Evolutionary conservation across 2,888 invertebrate species (phyloP), one percentile per base, ranked within the genome.

Genomic region (Cataglyphis albicans): DNA sequence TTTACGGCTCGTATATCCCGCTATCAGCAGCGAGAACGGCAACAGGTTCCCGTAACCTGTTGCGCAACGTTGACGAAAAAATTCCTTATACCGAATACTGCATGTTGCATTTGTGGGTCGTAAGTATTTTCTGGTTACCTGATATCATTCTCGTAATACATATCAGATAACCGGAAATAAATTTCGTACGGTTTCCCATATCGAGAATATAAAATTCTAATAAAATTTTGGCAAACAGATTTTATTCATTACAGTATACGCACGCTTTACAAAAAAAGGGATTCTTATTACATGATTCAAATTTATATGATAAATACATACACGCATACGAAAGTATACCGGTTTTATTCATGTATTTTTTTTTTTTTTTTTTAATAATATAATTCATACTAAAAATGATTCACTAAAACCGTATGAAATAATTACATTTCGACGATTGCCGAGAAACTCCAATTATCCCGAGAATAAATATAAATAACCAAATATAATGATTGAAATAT

Each of bases 41-140:
- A 78, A 78, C 59, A 59, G 70, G 70, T 70, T 78, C 70, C 68
- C 5, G 52, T 52, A 68, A 52, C 68, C 44, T 78, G 78, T 78
- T 78, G 70, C 70, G 70, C 44, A 78, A 70, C 18, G 70, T 25
- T 12, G 41, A 57, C 29, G 55, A 76, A 67, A 76, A 67, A 78
- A 70, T 78, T 67, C 12, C 41, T 68, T 29, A 18, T 55, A 57
- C 21, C 52, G 29, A 67, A 12, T 48, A 29, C 29, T 29, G 59
- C 59, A 41, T 32, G 25, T 35, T 78, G 21, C 21, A 44, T 68
- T 70, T 41, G 52, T 25, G 59, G 25, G 55, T 59, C 44, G 29
- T 59, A 70, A 78, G 32, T 32, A 29, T 18, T 55, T 25, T 55
- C n/a, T 12, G 48, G n/a, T 38, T 52, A 65, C 25, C 38, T 29